These are phyloP conservation scores for Troilus luridus DNA, from an alignment of 2,888 invertebrate species.

Conservation along the genomic window DNA sequence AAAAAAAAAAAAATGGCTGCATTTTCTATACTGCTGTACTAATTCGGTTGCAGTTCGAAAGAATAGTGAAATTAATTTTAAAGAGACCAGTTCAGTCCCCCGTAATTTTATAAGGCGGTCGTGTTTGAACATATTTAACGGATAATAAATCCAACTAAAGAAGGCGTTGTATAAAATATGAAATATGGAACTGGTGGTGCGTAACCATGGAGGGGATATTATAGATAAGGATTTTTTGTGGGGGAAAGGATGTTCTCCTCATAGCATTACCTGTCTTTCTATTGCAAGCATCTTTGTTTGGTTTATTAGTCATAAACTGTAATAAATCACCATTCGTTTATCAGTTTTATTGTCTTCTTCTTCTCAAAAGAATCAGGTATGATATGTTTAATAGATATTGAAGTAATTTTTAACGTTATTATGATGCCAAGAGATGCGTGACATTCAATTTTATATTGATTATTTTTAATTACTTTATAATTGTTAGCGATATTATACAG, in stretches of 20 bases:
- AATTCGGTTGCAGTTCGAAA: neutral
- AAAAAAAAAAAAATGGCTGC: neutral
- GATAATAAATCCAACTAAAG: neutral
- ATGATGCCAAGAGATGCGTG: neutral
- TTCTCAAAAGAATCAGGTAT: neutral
- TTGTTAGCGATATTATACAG: neutral
- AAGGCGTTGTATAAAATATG: constrained; percentile 26
- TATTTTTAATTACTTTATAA: neutral
- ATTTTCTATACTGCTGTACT: neutral
- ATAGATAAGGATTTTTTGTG: constrained; percentile 63
- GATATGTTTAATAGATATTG: neutral
- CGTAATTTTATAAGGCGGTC: neutral
- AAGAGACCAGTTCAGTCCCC: neutral
- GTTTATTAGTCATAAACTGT: constrained; percentile 53
- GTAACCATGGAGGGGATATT: constrained; percentile 38
- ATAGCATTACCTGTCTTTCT: constrained; percentile 62
- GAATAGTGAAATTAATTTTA: neutral
- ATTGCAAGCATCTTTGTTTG: constrained; percentile 52
- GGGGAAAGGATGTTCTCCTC: constrained; percentile 59
- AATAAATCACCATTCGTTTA: constrained; percentile 10
- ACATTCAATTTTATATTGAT: neutral
- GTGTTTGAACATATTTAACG: constrained; percentile 18
- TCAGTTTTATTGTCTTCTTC: neutral
- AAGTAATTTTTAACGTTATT: neutral
- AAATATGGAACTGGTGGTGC: constrained; percentile 27